Evolutionary conservation across 2,888 invertebrate species (phyloP), one percentile per base, ranked within the genome.

Genomic region (Heliothis peltigera): DNA sequence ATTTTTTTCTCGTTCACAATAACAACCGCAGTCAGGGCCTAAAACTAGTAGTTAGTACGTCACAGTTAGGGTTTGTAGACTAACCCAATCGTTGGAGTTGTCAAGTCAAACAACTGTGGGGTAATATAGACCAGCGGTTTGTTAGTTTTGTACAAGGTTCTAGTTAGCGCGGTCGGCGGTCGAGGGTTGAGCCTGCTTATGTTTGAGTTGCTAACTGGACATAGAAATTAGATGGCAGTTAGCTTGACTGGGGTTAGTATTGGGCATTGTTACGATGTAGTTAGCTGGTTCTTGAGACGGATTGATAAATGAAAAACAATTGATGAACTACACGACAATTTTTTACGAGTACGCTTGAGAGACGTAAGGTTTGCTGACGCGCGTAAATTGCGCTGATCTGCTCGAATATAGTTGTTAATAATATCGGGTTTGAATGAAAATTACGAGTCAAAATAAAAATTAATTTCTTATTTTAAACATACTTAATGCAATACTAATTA

Each of bases 91-190:
- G 59, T 32, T 58, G 57, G 51, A 81, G 75, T 82, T 79, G 74
- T 78, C 77, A 81, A 81, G 73, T 80, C 77, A 83, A 83, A 82
- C 81, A 80, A 73, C 63, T 51, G 48, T 25, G 44, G 65, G 58
- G 70, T 73, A 58, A 74, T 75, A 66, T 56, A 56, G 71, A 65
- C 60, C 51, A 32, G 17, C 10, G 62, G 59, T 52, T 68, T 53
- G 71, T 77, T 74, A 74, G 69, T 70, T 65, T 59, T 59, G 55
- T 28, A 61, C 22, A 65, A 42, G 60, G 77, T 28, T 22, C 52
- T 64, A 67, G 61, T 79, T 51, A 54, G 44, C 55, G 67, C 68
- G 64, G 49, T 39, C 19, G n/a, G 52, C 63, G 60, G 44, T 44
- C 28, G 18, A 47, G 10, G 32, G 48, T 39, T 12, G 25, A 47